Evolutionary conservation across 2,797 vertebrate species (phyloP), one percentile per base, ranked within the genome.

Genomic region (Notamacropus eugenii): DNA sequence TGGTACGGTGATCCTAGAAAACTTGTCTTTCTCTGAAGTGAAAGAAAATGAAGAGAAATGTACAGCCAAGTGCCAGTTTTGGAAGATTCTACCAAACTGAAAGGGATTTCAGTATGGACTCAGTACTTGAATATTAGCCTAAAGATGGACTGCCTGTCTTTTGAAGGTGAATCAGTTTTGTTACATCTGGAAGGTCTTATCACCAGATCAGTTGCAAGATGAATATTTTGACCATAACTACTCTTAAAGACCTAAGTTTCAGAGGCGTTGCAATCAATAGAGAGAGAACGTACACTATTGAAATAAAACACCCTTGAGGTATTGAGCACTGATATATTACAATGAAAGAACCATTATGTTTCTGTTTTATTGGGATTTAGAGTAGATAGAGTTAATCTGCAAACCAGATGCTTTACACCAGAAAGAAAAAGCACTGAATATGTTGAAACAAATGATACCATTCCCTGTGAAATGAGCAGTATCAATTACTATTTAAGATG

Each of bases 351-450:
- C 95, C 87, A 91, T 13, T 82, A 91, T 91, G 54, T 90, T 40
- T 40, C 56, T 67, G 56, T 90, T 93, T 95, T 93, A 93, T 11
- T 54, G 87, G 29, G 50, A 96, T 97, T 96, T 92, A 96, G 46
- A 95, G 82, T 92, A 95, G 67, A 93, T 0, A 87, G 90, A 74
- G 28, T 90, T 97, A 67, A 92, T 91, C 31, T 57, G 92, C 40
- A 90, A 96, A 55, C 50, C 96, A 96, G 57, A 95, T 90, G 54
- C 54, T 94, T 91, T 92, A n/a, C 31, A 74, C 0, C 0, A 93
- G 92, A 55, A 74, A 95, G 56, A 94, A 90, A 94, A 58, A 93
- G 90, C 27, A 5, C 31, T 94, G 9, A 2, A n/a, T 50, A 62
- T 91, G 74, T 67, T 92, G 94, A 93, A 96, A 95, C 12, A 46